A percentile compares a stretch with the other conserved stretches of the same genome.
Evolutionary conservation across 2,888 invertebrate genomes (phyloP).

Genomic region (Acrobasis consociella): DNA sequence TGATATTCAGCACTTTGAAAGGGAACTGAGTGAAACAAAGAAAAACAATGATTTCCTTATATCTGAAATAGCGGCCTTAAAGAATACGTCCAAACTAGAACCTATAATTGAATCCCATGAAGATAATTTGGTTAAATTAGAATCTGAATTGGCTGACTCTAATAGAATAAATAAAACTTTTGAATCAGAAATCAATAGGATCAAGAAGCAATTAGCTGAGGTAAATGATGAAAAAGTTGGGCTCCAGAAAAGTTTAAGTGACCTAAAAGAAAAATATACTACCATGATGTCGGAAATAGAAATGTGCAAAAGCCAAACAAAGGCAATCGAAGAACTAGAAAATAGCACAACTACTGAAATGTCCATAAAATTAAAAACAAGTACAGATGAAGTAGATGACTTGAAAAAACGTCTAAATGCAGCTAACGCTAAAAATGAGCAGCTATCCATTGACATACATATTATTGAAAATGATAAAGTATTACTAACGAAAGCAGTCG

Average conservation of each 20-base stretch:
- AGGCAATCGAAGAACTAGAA: slow-evolving; percentile 77
- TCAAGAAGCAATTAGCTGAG: slow-evolving; percentile 79
- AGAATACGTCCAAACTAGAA: slow-evolving; percentile 85
- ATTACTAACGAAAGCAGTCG: slow-evolving; percentile 67
- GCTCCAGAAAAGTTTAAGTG: slow-evolving; percentile 76
- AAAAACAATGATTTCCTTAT: slow-evolving; percentile 88
- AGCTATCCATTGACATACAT: slow-evolving; percentile 76
- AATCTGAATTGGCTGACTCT: slow-evolving; percentile 85
- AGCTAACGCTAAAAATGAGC: slow-evolving; percentile 70
- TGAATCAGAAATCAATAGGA: slow-evolving; percentile 82
- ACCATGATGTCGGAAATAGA: slow-evolving; percentile 70
- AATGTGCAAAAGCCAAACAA: slow-evolving; percentile 68
- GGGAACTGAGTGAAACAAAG: slow-evolving; percentile 85
- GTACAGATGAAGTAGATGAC: slow-evolving; percentile 66
- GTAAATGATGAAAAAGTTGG: slow-evolving; percentile 68
- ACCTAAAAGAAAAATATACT: slow-evolving; percentile 80
- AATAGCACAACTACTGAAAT: slow-evolving; percentile 56
- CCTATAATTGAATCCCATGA: slow-evolving; percentile 89
- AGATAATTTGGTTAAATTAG: slow-evolving; percentile 85
- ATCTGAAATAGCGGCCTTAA: slow-evolving; percentile 84
- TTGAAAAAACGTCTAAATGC: slow-evolving; percentile 63
- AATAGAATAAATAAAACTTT: slow-evolving; percentile 82
- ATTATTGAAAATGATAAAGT: slow-evolving; percentile 80
- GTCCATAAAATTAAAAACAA: slow-evolving; percentile 51
- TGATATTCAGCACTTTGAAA: slow-evolving; percentile 80